Base-by-base conservation (phyloP, 2,797 vertebrate genomes). In the Tokudaia muenninki region DNA sequence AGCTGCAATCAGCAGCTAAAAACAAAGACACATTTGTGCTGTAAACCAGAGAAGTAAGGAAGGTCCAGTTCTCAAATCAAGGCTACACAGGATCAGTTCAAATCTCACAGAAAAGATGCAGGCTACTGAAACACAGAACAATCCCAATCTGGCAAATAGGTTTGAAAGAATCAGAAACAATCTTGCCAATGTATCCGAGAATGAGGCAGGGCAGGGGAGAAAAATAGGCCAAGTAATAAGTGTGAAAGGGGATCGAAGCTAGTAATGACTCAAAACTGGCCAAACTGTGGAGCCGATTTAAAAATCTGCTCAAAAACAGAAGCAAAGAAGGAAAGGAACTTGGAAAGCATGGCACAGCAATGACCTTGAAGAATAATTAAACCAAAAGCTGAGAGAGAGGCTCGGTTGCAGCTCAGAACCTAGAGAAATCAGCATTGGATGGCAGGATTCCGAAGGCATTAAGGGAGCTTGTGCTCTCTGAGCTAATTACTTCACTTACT, bases 321-420 rank as follows among this genome's bases (percentile, higher is more conserved):
- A 96, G 94, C 90, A 67, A 82, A 88, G 96, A 97, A 94, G 94
- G 97, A 97, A 97, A 96, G 94, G 55, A 82, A 95, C 79, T 80
- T 88, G 94, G 94, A 80, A 37, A 70, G 50, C 87, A 89, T 79
- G 80, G 81, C 65, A 86, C 80, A 44, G 31, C 41, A 21, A 94
- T 97, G 94, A 97, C 97, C 98, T 95, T 97, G 97, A 95, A 97
- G 96, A 96, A 97, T 97, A 96, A 97, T 97, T 95, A 97, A 97
- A 94, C 94, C 87, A 93, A 97, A 52, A 94, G 92, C 50, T 61
- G 52, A 96, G 95, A 17, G 19, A 96, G 94, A 97, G 95, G 94
- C 96, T 94, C 75, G 94, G 96, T 95, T 95, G 92, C 77, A 86
- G 94, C 91, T 95, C 72, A 59, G 91, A 95, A 95, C 67, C 14